Evolutionary conservation across 1,140 invertebrate species (phyloP).

Genomic region (Calliopsis andreniformis): DNA sequence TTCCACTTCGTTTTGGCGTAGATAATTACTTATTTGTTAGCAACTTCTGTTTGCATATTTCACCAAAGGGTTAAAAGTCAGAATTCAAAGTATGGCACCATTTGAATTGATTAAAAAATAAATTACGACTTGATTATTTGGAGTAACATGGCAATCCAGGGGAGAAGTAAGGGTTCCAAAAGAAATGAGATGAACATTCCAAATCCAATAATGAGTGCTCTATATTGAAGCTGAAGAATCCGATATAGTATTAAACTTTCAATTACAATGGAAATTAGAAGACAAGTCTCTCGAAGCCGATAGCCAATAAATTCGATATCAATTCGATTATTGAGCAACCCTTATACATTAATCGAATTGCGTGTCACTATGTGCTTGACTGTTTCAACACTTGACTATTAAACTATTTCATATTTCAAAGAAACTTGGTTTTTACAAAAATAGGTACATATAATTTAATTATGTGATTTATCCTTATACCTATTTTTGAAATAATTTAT

Average conservation of each 20-base stretch:
- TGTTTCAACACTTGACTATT: not conserved
- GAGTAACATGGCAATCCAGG: not conserved
- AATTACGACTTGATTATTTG: not conserved
- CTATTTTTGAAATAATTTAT: no score
- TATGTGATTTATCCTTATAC: no score
- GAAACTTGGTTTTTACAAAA: not conserved
- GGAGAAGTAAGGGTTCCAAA: not conserved
- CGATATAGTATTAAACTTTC: slow-evolving; percentile 17
- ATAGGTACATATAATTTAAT: no score
- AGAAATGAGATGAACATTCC: not conserved
- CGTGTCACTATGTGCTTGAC: not conserved
- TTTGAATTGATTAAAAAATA: not conserved
- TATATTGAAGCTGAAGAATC: not conserved
- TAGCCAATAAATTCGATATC: slow-evolving; percentile 23
- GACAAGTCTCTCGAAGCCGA: slow-evolving; percentile 13
- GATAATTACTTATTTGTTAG: no score
- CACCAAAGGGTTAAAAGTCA: no score
- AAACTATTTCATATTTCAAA: not conserved
- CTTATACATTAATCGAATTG: slow-evolving; percentile 19
- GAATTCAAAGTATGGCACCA: no score
- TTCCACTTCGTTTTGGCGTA: no score
- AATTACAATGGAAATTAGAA: slow-evolving; percentile 39
- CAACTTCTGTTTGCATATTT: no score
- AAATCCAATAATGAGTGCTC: slow-evolving; percentile 10
- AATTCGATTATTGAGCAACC: not conserved